Percentiles rank a stretch among this genome's conserved stretches.
Conservation (phyloP, 2,113 vertebrate genomes). For the Cyphomyrus discorhynchus region DNA sequence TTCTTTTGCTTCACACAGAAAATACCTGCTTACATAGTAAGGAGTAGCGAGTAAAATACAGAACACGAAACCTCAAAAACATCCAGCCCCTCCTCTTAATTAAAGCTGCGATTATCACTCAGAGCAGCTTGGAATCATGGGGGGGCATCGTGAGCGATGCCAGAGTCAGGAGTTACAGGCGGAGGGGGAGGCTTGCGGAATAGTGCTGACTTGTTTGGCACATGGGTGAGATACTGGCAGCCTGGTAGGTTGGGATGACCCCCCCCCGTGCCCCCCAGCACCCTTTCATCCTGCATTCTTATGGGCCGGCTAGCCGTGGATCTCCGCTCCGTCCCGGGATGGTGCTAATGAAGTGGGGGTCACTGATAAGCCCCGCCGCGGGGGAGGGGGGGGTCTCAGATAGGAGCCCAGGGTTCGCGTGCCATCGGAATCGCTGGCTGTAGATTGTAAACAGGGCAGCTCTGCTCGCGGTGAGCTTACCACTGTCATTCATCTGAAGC, state of each 20-base stretch:
- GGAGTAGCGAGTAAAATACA: not conserved
- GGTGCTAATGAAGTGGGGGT: conserved; percentile 65
- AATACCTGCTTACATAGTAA: not conserved
- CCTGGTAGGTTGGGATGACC: conserved; percentile 18
- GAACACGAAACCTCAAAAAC: not conserved
- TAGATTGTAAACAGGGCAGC: not conserved
- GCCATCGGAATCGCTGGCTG: conserved; percentile 17
- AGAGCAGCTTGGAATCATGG: conserved; percentile 37
- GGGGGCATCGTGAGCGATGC: conserved; percentile 45
- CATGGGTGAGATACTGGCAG: conserved; percentile 50
- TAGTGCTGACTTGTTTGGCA: not conserved
- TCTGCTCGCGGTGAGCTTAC: not conserved
- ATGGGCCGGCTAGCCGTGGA: conserved; percentile 53
- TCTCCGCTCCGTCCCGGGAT: conserved; percentile 59
- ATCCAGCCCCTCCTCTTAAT: conserved; percentile 43
- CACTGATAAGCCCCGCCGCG: conserved; percentile 58
- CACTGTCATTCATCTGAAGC: not conserved
- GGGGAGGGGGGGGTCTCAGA: conserved; percentile 42
- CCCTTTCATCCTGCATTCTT: conserved; percentile 58
- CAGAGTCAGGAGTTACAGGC: conserved; percentile 26
- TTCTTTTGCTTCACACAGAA: not conserved
- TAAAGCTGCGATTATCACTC: conserved; percentile 37
- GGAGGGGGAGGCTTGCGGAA: not conserved
- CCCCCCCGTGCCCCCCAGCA: conserved; percentile 43
- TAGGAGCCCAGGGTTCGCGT: conserved; percentile 47